These are phyloP conservation scores for Pammene aurita DNA, from an alignment of 2,888 invertebrate species.

Conservation along the genomic window DNA sequence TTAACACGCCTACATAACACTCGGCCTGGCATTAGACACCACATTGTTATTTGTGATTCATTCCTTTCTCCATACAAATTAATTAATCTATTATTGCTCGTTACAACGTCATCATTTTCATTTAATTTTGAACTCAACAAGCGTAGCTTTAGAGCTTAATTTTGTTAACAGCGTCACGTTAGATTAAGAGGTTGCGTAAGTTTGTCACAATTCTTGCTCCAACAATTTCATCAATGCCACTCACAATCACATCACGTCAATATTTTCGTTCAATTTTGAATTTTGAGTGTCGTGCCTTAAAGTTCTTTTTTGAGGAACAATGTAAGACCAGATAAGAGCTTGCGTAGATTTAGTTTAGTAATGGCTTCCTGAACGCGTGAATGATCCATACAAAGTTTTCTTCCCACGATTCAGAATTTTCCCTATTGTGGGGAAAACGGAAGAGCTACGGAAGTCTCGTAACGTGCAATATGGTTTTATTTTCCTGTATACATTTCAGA, in stretches of 20 bases:
- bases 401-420: slow-evolving; percentile 28
- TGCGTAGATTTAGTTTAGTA: not conserved
- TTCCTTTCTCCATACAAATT: slow-evolving; percentile 9
- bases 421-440: slow-evolving; percentile 25
- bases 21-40: not conserved
- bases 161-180: not conserved
- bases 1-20: slow-evolving; percentile 25
- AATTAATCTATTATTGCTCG: not conserved
- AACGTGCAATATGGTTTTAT: not conserved
- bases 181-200: not conserved
- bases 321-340: not conserved
- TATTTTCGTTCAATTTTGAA: not conserved
- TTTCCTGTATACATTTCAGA: not conserved
- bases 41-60: slow-evolving; percentile 24
- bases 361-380: slow-evolving; percentile 5
- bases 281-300: not conserved
- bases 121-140: not conserved
- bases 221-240: slow-evolving; percentile 16
- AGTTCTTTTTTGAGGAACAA: not conserved
- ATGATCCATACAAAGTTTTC: slow-evolving; percentile 14
- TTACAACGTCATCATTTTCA: not conserved
- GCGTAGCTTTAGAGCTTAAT: not conserved
- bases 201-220: slow-evolving; percentile 10
- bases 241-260: not conserved
- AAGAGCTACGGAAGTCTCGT: slow-evolving; percentile 18